Base-by-base conservation (phyloP, 2,113 vertebrate genomes). In the Xyliphius kryptos region DNA sequence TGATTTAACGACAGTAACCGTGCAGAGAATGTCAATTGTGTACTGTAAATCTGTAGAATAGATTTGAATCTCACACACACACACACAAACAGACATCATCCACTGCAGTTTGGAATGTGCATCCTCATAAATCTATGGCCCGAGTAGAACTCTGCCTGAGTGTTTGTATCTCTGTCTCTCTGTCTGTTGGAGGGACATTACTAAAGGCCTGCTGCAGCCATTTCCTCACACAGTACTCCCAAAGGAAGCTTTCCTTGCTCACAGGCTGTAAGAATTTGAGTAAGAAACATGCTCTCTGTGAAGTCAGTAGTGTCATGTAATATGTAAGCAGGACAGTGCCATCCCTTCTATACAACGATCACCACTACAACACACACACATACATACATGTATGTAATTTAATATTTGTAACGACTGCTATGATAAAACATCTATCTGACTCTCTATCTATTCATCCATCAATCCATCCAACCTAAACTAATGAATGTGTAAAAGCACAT, bases 221-320 rank as follows among this genome's bases (percentile, higher is more conserved):
- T 69, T 57, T 79, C 72, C 74, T 66, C 73, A 47, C 64, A 64
- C 54, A 71, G 72, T 76, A 36, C 16, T 61, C 79, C 80, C 72
- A 60, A 74, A 81, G 84, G 73, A 68, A 76, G 76, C 80, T 77
- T 81, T 74, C 81, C 77, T 79, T 76, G 81, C 75, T 76, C 77
- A 74, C 77, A 76, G 80, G 69, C 81, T 82, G 75, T 74, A 83
- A 85, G 80, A 71, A 2, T 56, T 20, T 75, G 75, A 76, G 74
- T 84, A 79, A 71, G 78, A 79, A 80, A 85, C 80, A 66, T 58
- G 66, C 73, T 74, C 78, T 77, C 73, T 50, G 50, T 79, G 84
- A 83, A 87, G 85, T 82, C 81, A 88, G 88, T 82, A 84, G 38
- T 75, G 76, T 79, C 81, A 86, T 38, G 46, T 61, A 78, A 73